Conservation (phyloP, 2,113 vertebrate genomes). For the Melanotaenia duboulayi region DNA sequence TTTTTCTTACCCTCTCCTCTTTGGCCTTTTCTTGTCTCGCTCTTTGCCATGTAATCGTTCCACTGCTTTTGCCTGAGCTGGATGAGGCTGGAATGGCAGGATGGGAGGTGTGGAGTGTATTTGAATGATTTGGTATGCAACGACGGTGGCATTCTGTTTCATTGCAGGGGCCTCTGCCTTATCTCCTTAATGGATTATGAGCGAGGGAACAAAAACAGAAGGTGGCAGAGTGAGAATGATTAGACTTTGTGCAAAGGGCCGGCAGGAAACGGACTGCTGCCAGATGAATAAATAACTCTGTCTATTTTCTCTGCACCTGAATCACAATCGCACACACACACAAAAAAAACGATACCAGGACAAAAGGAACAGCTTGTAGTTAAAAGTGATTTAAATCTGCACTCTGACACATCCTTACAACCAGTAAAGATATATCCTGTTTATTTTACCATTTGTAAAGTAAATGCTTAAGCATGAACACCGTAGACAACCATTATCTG, state of each 20-base stretch:
- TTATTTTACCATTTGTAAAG: background rate
- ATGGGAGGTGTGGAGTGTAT: conserved; percentile 6
- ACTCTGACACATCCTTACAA: conserved; percentile 24
- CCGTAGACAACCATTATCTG: background rate
- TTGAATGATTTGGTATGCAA: conserved; percentile 73
- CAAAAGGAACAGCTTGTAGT: conserved; percentile 51
- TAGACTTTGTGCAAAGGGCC: conserved; percentile 67
- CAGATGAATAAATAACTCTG: conserved; percentile 67
- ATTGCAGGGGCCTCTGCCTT: conserved; percentile 69
- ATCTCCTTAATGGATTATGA: conserved; percentile 80
- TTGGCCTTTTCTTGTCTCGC: background rate
- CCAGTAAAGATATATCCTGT: too few species aligned
- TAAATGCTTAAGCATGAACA: background rate
- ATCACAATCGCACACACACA: conserved; percentile 46
- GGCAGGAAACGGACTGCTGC: conserved; percentile 59
- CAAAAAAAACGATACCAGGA: background rate
- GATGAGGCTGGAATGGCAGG: conserved; percentile 6
- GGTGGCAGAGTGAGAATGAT: conserved; percentile 72
- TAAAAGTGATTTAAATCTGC: conserved; percentile 44
- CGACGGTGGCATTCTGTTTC: conserved; percentile 63
- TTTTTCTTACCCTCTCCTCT: background rate
- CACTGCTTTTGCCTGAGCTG: conserved; percentile 27
- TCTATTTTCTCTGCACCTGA: conserved; percentile 47
- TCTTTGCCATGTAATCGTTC: conserved; percentile 4
- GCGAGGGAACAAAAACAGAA: conserved; percentile 71